Conservation (phyloP, 2,888 invertebrate genomes). For the Tetranychus truncatus region DNA sequence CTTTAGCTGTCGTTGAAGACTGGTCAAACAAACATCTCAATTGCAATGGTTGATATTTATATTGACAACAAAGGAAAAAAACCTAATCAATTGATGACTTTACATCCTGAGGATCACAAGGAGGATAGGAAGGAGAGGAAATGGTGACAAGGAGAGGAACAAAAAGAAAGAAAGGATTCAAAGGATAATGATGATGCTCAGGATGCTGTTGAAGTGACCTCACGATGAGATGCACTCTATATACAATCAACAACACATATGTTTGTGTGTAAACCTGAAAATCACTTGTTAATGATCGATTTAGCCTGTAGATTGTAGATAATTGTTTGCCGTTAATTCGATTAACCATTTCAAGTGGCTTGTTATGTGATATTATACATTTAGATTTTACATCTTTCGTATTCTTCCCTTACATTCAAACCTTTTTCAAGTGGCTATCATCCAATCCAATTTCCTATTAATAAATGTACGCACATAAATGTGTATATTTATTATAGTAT, state of each 20-base stretch:
- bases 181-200: background rate
- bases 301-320: background rate
- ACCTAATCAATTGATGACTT: background rate
- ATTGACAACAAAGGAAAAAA: background rate
- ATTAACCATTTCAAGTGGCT: background rate
- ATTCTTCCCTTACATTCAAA: too few relatives aligned
- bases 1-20: too few relatives aligned
- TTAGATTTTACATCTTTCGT: too few relatives aligned
- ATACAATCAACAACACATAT: background rate
- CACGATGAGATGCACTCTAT: background rate
- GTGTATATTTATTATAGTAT: background rate
- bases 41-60: too few relatives aligned
- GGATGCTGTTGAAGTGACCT: background rate
- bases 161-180: background rate
- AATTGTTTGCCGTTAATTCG: background rate
- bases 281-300: constrained; percentile 1
- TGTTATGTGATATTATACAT: too few relatives aligned
- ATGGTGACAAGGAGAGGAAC: background rate
- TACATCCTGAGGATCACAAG: background rate
- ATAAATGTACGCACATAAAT: background rate
- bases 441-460: background rate
- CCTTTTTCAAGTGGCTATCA: background rate
- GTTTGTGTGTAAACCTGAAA: background rate
- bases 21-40: too few relatives aligned
- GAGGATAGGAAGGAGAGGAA: background rate